Base-by-base conservation (phyloP, 1,140 invertebrate species). In the Polyergus mexicanus region DNA sequence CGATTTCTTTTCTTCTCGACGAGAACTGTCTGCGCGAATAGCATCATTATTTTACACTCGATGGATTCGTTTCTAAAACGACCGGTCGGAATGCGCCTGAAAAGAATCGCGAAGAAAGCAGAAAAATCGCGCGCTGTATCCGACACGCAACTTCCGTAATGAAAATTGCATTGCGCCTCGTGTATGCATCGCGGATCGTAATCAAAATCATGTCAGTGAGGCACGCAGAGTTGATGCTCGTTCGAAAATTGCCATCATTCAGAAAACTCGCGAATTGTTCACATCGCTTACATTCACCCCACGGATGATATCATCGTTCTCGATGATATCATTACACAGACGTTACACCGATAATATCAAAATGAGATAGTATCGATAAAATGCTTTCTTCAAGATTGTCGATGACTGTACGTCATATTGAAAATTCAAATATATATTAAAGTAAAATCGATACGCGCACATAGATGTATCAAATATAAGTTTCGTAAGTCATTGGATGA, bases 181-280 rank as follows among this genome's bases (percentile, higher is more conserved):
- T 51, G 71, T 44, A 62, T 62, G 32, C 44, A 44, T 75, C 63
- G 65, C 25, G 58, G 83, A 80, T 51, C 77, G 60, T 90, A 89
- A 90, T 87, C 72, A 54, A 77, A 91, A 91, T 85, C 81, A 86
- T 91, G 91, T 91, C 81, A 91, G 91, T 91, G 56, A n/a, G n/a
- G 90, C 86, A 86, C 81, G 74, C 72, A 65, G 44, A 85, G 54
- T 35, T 41, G 22, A 35, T 19, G 11, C 62, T 16, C n/a, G 19
- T 63, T 51, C 19, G 35, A 28, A 28, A 80, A 60, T 38, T 25
- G 58, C 13, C 8, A 35, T 19, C 6, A n/a, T 60, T 25, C 8
- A 71, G 38, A 7, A 81, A 51, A 81, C 5, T 32, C 13, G 19
- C 47, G 11, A 28, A 56, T 72, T 44, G 25, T 71, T 19, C 25